These are phyloP conservation scores for Alitta virens DNA, from an alignment of 2,888 invertebrate genomes.

Conservation along the genomic window DNA sequence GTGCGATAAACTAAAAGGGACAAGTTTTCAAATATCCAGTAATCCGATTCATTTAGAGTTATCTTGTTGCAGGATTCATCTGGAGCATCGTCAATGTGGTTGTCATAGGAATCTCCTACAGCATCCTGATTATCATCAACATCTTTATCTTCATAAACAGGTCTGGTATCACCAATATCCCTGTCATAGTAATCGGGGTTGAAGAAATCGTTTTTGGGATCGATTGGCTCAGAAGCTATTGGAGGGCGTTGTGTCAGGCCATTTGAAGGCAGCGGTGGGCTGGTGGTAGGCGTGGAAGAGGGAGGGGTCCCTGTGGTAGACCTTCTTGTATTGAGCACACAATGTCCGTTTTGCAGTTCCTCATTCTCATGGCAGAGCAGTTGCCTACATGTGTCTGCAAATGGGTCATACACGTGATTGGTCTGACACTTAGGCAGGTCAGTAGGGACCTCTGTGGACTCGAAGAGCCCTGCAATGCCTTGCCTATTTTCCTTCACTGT, in stretches of 20 bases:
- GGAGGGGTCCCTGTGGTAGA: neutral
- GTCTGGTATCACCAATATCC: neutral
- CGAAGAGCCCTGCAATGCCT: conserved; percentile 1
- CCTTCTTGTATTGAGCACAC: neutral
- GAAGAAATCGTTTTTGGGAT: neutral
- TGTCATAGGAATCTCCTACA: neutral
- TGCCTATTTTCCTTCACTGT: conserved; percentile 58
- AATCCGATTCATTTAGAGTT: neutral
- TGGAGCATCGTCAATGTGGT: neutral
- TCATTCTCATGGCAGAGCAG: conserved; percentile 20
- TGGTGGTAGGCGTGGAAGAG: neutral
- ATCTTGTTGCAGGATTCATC: neutral
- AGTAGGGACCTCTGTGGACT: neutral
- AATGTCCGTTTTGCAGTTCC: neutral
- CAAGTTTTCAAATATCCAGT: neutral
- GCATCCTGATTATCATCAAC: neutral
- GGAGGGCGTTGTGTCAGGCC: neutral
- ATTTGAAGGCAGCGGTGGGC: neutral
- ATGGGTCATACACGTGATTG: conserved; percentile 30
- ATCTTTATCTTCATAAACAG: no score
- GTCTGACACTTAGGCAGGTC: conserved; percentile 15
- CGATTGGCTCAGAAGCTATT: neutral
- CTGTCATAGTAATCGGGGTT: neutral
- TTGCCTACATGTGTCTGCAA: conserved; percentile 21
- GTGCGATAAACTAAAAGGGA: neutral